A percentile compares a stretch with the other conserved stretches of the same genome.
Conservation (phyloP, 2,797 vertebrate species). For the Acestrorhynchus altus region DNA sequence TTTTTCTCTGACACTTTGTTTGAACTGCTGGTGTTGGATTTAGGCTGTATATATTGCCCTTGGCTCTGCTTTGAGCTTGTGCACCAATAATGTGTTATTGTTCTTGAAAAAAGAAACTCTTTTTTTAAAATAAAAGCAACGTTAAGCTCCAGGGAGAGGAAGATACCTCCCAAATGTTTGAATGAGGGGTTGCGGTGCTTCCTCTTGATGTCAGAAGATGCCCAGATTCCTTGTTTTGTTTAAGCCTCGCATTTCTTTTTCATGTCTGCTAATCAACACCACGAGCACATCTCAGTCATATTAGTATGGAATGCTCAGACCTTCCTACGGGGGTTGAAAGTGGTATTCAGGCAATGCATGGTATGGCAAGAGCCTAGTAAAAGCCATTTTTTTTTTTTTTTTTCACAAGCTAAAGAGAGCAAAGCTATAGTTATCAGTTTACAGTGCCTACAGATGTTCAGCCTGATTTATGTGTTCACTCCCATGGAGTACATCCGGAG, state of each 20-base stretch:
- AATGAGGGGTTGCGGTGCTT: not conserved
- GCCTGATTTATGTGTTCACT: conserved; percentile 26
- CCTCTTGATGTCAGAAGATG: not conserved
- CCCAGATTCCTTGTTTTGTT: not conserved
- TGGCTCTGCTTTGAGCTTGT: not conserved
- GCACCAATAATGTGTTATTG: not conserved
- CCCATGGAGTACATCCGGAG: conserved; percentile 4
- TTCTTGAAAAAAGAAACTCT: not conserved
- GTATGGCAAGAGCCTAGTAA: conserved; percentile 44
- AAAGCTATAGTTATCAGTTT: conserved; percentile 29
- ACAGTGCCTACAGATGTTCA: conserved; percentile 28
- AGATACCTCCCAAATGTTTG: not conserved
- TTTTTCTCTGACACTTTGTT: not conserved
- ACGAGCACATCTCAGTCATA: conserved; percentile 48
- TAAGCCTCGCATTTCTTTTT: conserved; percentile 12
- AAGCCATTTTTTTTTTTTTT: conserved; percentile 29
- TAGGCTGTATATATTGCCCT: not conserved
- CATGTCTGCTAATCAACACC: conserved; percentile 22
- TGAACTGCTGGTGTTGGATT: not conserved
- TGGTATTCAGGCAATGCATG: conserved; percentile 54
- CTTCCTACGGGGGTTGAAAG: conserved; percentile 31
- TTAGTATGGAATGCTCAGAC: conserved; percentile 50
- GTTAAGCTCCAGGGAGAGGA: not conserved
- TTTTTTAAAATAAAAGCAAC: no score
- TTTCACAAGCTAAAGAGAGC: conserved; percentile 25